Conservation (phyloP, 2,797 vertebrate species). For the Gobionotothen gibberifrons region DNA sequence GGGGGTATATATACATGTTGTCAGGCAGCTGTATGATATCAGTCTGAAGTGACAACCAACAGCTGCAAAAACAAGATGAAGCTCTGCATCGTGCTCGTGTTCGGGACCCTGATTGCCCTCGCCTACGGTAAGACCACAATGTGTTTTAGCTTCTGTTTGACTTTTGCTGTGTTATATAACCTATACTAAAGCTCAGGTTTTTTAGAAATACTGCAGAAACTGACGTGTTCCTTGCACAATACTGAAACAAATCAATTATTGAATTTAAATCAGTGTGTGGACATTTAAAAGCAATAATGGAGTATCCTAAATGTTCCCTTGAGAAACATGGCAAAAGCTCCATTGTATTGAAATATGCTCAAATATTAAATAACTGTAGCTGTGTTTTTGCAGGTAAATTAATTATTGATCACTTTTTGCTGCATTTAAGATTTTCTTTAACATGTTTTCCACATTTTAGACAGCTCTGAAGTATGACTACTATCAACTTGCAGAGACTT, state of each 20-base stretch:
- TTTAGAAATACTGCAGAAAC: neutral
- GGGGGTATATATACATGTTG: neutral
- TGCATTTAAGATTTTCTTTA: neutral
- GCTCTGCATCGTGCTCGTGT: constrained; percentile 55
- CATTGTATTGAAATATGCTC: neutral
- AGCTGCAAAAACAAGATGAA: constrained; percentile 64
- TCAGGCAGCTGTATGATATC: neutral
- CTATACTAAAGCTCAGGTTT: accelerated
- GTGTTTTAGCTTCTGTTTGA: neutral
- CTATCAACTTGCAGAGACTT: neutral
- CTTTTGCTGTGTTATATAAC: neutral
- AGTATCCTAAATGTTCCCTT: neutral
- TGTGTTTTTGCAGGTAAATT: neutral
- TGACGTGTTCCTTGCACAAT: no score
- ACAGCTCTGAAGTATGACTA: neutral
- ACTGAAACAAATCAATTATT: neutral
- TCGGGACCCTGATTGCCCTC: constrained; percentile 48
- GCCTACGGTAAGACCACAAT: constrained; percentile 41
- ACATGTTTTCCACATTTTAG: neutral
- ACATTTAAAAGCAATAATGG: neutral
- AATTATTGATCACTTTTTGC: neutral
- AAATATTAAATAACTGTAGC: neutral
- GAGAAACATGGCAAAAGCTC: neutral
- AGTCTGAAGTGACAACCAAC: neutral
- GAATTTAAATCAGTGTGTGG: no score